Evolutionary conservation across 2,113 vertebrate species (phyloP).

Genomic region (Pogona vitticeps): DNA sequence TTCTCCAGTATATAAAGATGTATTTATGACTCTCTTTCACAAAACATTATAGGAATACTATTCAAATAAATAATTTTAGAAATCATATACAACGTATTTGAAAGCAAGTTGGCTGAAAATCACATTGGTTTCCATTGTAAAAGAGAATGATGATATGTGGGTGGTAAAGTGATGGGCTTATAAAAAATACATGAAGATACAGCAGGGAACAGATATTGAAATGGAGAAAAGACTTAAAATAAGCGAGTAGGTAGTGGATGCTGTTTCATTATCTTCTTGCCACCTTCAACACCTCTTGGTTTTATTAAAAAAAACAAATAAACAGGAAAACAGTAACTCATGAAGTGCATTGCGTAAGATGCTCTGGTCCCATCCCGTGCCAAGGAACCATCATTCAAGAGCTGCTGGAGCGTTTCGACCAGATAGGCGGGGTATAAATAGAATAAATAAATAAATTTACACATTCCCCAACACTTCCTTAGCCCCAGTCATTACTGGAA

Average conservation of each 20-base stretch:
- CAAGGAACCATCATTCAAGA: no score
- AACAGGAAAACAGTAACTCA: background rate
- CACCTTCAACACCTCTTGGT: background rate
- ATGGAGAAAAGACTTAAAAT: conserved; percentile 22
- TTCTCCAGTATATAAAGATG: background rate
- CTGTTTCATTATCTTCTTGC: conserved; percentile 54
- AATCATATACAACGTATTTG: conserved; percentile 25
- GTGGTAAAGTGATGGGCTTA: conserved; percentile 63
- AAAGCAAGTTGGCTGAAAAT: conserved; percentile 60
- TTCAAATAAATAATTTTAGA: conserved; percentile 48
- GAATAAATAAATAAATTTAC: no score
- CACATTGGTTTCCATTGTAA: conserved; percentile 67
- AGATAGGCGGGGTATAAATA: no score
- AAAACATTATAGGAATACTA: conserved; percentile 23
- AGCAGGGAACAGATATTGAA: conserved; percentile 55
- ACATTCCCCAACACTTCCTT: no score
- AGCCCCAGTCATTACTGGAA: no score
- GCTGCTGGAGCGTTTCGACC: no score
- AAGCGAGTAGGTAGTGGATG: conserved; percentile 58
- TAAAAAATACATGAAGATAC: conserved; percentile 57
- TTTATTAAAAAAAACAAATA: background rate
- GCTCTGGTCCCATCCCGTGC: background rate
- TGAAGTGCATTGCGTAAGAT: background rate
- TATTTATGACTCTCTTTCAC: conserved; percentile 14
- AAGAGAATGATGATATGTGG: conserved; percentile 67